A percentile compares a stretch with the other conserved stretches of the same genome.
These are phyloP conservation scores for Danaus melanippus DNA, from an alignment of 1,140 invertebrate genomes.

Conservation along the genomic window DNA sequence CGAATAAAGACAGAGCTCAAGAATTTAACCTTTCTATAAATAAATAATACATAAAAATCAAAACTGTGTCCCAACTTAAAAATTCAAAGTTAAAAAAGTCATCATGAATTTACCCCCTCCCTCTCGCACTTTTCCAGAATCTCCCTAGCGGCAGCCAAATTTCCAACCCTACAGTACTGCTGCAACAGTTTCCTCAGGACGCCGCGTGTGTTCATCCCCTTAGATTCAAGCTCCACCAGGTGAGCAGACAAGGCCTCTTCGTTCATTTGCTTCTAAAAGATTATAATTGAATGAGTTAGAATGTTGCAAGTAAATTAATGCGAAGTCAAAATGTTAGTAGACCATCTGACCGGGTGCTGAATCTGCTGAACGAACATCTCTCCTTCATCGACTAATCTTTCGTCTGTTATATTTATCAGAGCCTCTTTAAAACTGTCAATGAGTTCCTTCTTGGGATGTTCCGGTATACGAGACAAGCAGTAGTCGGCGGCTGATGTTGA, in stretches of 20 bases:
- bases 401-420: constrained; percentile 45
- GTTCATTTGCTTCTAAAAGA: constrained; percentile 67
- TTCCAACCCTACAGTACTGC: constrained; percentile 59
- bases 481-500: constrained; percentile 53
- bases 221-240: constrained; percentile 69
- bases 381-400: constrained; percentile 43
- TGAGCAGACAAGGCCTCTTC: constrained; percentile 68
- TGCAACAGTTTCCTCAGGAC: constrained; percentile 71
- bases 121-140: constrained; percentile 64
- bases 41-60: too few relatives aligned
- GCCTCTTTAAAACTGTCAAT: constrained; percentile 23
- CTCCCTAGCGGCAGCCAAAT: constrained; percentile 63
- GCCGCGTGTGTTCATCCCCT: constrained; percentile 73
- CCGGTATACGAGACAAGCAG: constrained; percentile 40
- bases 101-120: constrained; percentile 40
- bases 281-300: background rate
- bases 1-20: too few relatives aligned
- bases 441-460: constrained; percentile 21
- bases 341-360: constrained; percentile 64
- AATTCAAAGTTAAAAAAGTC: background rate
- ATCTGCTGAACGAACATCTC: constrained; percentile 47
- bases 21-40: too few relatives aligned
- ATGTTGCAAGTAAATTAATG: too few relatives aligned
- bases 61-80: too few relatives aligned
- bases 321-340: background rate